Evolutionary conservation across 2,888 invertebrate genomes (phyloP).

Genomic region (Asteroscopus sphinx): DNA sequence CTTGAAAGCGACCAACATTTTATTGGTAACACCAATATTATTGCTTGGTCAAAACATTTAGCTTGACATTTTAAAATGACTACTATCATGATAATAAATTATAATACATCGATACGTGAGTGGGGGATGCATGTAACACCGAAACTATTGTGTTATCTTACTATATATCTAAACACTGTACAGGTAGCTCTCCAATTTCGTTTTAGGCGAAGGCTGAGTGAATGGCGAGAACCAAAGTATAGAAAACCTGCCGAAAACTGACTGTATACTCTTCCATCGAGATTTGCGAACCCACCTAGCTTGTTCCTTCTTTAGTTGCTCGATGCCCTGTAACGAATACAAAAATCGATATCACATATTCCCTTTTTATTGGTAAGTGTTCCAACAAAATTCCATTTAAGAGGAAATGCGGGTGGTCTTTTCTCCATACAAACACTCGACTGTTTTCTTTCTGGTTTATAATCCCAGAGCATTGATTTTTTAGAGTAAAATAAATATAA

Average conservation of each 20-base stretch:
- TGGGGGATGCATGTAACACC: conserved; percentile 38
- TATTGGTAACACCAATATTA: conserved; percentile 53
- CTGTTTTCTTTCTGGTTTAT: too few species aligned
- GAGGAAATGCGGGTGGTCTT: too few species aligned
- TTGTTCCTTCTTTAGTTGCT: conserved; percentile 98
- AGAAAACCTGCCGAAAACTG: conserved; percentile 99
- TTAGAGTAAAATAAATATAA: too few species aligned
- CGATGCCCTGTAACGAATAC: conserved; percentile 94
- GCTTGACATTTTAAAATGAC: conserved; percentile 25
- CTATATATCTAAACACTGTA: conserved; percentile 93
- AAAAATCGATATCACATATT: neutral
- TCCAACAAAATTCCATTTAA: too few species aligned
- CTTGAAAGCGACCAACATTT: conserved; percentile 24
- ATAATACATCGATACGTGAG: conserved; percentile 54
- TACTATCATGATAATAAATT: conserved; percentile 39
- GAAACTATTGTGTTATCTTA: conserved; percentile 24
- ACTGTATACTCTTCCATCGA: conserved; percentile 98
- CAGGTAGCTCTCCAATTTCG: conserved; percentile 94
- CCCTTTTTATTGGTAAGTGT: too few species aligned
- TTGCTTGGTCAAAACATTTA: conserved; percentile 56
- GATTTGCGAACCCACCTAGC: conserved; percentile 97
- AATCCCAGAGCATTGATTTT: too few species aligned
- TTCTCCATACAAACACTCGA: too few species aligned
- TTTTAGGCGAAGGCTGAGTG: conserved; percentile 94
- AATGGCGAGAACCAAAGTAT: conserved; percentile 98